A percentile compares a stretch with the other conserved stretches of the same genome.
These are phyloP conservation scores for Craniophora ligustri DNA, from an alignment of 2,888 invertebrate genomes.

Conservation along the genomic window DNA sequence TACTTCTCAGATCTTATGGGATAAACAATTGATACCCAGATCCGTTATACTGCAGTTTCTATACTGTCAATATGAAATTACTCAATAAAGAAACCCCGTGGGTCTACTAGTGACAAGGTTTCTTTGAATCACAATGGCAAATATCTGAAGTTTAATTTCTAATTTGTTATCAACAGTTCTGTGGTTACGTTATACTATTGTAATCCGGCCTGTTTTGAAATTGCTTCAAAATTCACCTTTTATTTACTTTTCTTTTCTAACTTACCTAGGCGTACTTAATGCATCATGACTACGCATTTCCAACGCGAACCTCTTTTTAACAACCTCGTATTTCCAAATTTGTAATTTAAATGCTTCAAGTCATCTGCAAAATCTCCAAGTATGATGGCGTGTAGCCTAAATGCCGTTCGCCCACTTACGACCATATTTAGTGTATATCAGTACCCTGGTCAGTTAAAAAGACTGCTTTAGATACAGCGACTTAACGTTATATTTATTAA, in stretches of 20 bases:
- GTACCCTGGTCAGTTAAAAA: conserved; percentile 71
- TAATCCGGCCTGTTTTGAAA: conserved; percentile 4
- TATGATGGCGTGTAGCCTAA: conserved; percentile 67
- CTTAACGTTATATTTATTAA: conserved; percentile 40
- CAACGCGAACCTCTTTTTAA: conserved; percentile 47
- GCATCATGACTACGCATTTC: conserved; percentile 30
- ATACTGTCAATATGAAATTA: conserved; percentile 43
- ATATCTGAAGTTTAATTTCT: conserved; percentile 11
- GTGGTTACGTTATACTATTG: conserved; percentile 6
- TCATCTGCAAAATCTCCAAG: conserved; percentile 69
- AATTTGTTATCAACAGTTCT: conserved; percentile 10
- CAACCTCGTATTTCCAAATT: conserved; percentile 72
- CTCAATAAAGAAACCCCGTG: conserved; percentile 35
- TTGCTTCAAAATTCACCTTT: not conserved
- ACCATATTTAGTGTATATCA: conserved; percentile 71
- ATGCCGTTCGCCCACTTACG: conserved; percentile 81
- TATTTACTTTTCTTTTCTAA: conserved; percentile 3
- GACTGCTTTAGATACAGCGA: conserved; percentile 49
- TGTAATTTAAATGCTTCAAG: conserved; percentile 71
- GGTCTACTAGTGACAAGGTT: conserved; percentile 21
- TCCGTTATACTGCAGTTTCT: conserved; percentile 40
- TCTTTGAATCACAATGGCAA: conserved; percentile 5
- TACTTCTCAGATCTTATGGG: conserved; percentile 37
- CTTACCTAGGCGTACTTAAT: conserved; percentile 4
- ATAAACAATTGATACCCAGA: conserved; percentile 42